These are phyloP conservation scores for Chrysomela aeneicollis DNA, from an alignment of 2,888 invertebrate genomes.

Conservation along the genomic window DNA sequence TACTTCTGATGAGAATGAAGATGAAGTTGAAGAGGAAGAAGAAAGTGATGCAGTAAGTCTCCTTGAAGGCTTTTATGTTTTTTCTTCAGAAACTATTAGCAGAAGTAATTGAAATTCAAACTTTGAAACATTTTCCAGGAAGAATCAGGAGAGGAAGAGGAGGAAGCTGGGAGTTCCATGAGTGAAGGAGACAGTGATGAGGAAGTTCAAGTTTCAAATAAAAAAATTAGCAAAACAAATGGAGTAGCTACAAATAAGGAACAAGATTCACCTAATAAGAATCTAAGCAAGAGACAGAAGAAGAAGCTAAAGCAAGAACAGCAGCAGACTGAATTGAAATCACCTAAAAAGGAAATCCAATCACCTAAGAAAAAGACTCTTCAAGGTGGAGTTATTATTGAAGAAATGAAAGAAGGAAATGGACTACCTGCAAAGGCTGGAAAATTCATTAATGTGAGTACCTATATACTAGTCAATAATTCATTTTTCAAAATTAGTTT, in stretches of 20 bases:
- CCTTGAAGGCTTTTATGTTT: neutral
- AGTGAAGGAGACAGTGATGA: constrained; percentile 50
- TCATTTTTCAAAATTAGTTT: no score
- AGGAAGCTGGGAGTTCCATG: constrained; percentile 35
- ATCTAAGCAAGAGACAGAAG: constrained; percentile 53
- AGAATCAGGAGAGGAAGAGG: constrained; percentile 36
- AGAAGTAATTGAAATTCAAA: neutral
- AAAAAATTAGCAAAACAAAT: constrained; percentile 49
- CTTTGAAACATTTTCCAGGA: constrained; percentile 22
- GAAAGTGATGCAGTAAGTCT: constrained; percentile 49
- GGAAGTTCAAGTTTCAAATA: constrained; percentile 7
- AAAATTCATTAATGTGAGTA: constrained; percentile 69
- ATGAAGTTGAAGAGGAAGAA: constrained; percentile 52
- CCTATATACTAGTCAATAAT: neutral
- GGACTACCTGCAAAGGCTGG: constrained; percentile 81
- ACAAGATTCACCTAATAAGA: constrained; percentile 53
- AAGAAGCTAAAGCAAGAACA: constrained; percentile 43
- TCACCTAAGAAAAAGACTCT: constrained; percentile 65
- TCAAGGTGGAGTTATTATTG: constrained; percentile 81
- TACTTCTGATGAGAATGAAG: constrained; percentile 26
- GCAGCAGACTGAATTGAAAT: constrained; percentile 48
- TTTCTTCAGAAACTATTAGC: neutral
- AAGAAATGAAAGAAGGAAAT: constrained; percentile 82
- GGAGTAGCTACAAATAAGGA: constrained; percentile 48
- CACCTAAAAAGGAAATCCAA: constrained; percentile 36